Evolutionary conservation across 2,797 vertebrate species (phyloP).

Genomic region (Clarias laeviceps): DNA sequence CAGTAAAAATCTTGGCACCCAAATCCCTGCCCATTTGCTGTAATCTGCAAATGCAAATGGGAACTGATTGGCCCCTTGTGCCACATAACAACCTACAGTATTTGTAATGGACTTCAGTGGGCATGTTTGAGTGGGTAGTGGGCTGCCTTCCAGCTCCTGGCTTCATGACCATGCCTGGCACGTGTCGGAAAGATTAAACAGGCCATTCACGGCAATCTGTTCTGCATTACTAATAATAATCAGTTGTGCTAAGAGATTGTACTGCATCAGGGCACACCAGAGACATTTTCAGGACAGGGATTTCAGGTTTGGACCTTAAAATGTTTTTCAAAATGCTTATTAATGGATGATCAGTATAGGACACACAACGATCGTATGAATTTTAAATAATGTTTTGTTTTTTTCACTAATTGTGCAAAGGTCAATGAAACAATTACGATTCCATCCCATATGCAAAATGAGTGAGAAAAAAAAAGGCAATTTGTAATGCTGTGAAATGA

Average conservation of each 20-base stretch:
- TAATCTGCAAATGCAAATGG: conserved; percentile 21
- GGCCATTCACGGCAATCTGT: conserved; percentile 50
- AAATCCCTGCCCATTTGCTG: not conserved
- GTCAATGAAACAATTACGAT: not conserved
- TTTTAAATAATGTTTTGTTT: not conserved
- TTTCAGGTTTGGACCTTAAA: not conserved
- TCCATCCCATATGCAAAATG: not conserved
- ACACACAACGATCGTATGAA: not conserved
- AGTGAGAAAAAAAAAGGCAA: not conserved
- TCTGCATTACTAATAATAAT: conserved; percentile 51
- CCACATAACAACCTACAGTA: conserved; percentile 4
- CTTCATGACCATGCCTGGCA: conserved; percentile 29
- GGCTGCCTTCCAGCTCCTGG: conserved; percentile 23
- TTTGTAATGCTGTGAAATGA: not conserved
- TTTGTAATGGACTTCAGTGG: conserved; percentile 11
- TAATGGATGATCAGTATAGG: not conserved
- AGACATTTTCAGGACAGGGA: too few species aligned
- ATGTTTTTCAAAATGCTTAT: not conserved
- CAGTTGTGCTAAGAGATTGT: conserved; percentile 51
- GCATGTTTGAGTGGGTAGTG: conserved; percentile 24
- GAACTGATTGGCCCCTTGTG: conserved; percentile 13
- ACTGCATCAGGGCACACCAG: not conserved
- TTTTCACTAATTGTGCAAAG: not conserved
- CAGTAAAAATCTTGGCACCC: conserved; percentile 6
- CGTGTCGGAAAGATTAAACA: conserved; percentile 29